phyloP scores from a whole-genome alignment of 2,888 invertebrate species.

The Yponomeuta sedellus region DNA sequence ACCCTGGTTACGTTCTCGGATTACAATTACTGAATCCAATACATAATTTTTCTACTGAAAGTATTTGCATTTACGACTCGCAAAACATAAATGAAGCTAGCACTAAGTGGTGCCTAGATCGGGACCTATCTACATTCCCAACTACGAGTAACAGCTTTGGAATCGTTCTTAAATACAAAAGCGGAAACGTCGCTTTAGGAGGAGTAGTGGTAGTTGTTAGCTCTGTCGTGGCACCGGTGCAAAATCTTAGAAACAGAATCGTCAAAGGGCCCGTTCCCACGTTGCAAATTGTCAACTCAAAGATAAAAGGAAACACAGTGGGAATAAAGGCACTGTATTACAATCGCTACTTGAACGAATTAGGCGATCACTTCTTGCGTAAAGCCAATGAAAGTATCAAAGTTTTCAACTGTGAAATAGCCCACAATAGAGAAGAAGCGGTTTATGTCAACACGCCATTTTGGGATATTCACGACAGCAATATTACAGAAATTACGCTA shows the following conservation, averaged over 20 bases:
- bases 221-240: slow-evolving; percentile 82
- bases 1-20: slow-evolving; percentile 90
- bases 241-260: slow-evolving; percentile 83
- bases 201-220: slow-evolving; percentile 88
- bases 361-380: slow-evolving; percentile 89
- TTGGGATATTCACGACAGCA: slow-evolving; percentile 90
- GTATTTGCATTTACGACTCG: slow-evolving; percentile 86
- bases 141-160: slow-evolving; percentile 90
- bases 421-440: slow-evolving; percentile 87
- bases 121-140: slow-evolving; percentile 94
- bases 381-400: slow-evolving; percentile 92
- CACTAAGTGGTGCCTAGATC: slow-evolving; percentile 85
- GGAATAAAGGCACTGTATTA: slow-evolving; percentile 91
- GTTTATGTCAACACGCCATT: slow-evolving; percentile 88
- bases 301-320: slow-evolving; percentile 86
- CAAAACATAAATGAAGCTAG: slow-evolving; percentile 80
- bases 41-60: slow-evolving; percentile 90
- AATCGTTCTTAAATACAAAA: slow-evolving; percentile 85
- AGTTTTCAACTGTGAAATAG: slow-evolving; percentile 86
- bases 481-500: slow-evolving; percentile 92
- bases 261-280: slow-evolving; percentile 88
- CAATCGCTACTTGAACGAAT: slow-evolving; percentile 89
- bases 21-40: slow-evolving; percentile 94
- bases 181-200: slow-evolving; percentile 86
- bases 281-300: slow-evolving; percentile 81